Conservation (phyloP, 1,140 invertebrate species). For the Anoplophora glabripennis region DNA sequence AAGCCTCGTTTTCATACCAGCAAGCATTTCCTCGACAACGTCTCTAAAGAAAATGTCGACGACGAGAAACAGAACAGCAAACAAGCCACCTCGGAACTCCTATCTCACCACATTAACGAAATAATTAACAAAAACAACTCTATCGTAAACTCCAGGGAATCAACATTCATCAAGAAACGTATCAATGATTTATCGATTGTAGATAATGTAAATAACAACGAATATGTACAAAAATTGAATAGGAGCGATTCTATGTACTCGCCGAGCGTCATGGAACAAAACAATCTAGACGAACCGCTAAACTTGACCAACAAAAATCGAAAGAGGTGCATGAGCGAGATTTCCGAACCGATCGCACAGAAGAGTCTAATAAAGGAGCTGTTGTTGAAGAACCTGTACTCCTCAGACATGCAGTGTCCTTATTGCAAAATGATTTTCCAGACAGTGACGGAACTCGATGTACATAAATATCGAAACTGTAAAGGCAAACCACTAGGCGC, state of each 20-base stretch:
- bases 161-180: constrained; percentile 34
- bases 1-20: constrained; percentile 46
- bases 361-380: constrained; percentile 75
- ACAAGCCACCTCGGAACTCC: constrained; percentile 24
- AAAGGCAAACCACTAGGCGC: constrained; percentile 42
- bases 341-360: constrained; percentile 36
- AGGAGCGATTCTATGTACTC: constrained; percentile 1
- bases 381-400: constrained; percentile 59
- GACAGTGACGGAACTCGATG: constrained; percentile 46
- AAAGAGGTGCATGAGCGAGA: constrained; percentile 60
- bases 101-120: constrained; percentile 44
- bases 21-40: constrained; percentile 30
- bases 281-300: constrained; percentile 55
- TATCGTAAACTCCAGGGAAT: constrained; percentile 38
- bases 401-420: constrained; percentile 45
- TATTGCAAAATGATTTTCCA: constrained; percentile 50
- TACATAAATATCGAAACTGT: constrained; percentile 45
- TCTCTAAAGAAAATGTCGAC: constrained; percentile 24
- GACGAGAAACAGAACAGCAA: constrained; percentile 22
- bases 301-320: constrained; percentile 63
- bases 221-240: constrained; percentile 7
- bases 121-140: constrained; percentile 46
- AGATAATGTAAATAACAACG: constrained; percentile 24
- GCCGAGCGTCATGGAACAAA: constrained; percentile 5
- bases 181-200: constrained; percentile 7